Percentiles rank a stretch among this genome's conserved stretches.
Evolutionary conservation across 2,797 vertebrate species (phyloP).

Genomic region (Bucorvus abyssinicus): DNA sequence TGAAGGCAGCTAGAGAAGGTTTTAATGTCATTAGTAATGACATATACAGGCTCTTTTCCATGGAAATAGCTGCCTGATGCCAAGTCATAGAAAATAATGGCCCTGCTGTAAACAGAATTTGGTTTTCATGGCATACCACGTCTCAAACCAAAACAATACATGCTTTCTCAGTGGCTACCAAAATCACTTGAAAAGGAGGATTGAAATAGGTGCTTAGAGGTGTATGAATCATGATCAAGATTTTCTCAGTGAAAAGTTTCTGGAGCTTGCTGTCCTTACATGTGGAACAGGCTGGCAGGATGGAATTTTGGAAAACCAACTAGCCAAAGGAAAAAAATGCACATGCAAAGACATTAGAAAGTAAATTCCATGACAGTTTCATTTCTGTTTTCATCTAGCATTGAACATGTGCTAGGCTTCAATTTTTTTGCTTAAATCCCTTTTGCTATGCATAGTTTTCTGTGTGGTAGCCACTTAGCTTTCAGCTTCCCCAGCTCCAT

Average conservation of each 20-base stretch:
- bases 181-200: neutral
- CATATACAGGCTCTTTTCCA: neutral
- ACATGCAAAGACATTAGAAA: neutral
- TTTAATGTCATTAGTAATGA: constrained; percentile 8
- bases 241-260: neutral
- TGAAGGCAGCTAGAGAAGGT: neutral
- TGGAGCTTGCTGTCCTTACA: neutral
- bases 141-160: neutral
- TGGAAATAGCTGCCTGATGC: neutral
- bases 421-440: neutral
- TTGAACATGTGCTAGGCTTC: neutral
- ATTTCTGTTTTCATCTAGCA: neutral
- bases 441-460: neutral
- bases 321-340: neutral
- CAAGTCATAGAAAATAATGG: neutral
- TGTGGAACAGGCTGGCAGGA: neutral
- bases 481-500: neutral
- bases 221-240: neutral
- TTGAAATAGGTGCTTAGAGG: neutral
- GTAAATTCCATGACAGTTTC: neutral
- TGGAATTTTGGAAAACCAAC: neutral
- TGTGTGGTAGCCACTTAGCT: neutral
- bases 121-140: neutral
- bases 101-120: neutral
- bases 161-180: neutral